Evolutionary conservation across 1,140 invertebrate genomes (phyloP), one percentile per base, ranked within the genome.

Genomic region (Drusus annulatus): DNA sequence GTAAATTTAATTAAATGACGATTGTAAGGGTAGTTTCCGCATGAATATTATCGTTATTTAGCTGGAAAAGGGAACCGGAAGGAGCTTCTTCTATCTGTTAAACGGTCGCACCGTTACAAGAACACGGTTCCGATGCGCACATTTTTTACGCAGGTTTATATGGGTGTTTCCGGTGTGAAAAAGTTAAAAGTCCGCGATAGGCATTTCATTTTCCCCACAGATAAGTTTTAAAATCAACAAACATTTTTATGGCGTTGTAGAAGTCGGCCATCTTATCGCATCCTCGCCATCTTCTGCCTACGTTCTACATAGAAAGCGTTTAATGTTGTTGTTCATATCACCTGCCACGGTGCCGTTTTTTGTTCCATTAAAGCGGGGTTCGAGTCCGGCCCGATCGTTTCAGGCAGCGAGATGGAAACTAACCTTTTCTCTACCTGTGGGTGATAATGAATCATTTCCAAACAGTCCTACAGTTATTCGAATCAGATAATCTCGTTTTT

Each of bases 201-300:
- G 28, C 54, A 69, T 62, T 51, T 63, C 36, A 21, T 76, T 31
- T 77, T 50, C 56, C 80, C 45, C 54, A 62, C 54, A 79, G 81
- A 80, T 81, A 81, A 81, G 62, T 81, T 81, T 63, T 75, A 79
- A 79, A 80, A 82, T 82, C 78, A 78, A 82, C 80, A 81, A 69
- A 81, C 81, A 82, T 83, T 80, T 83, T 83, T 83, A 83, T 69
- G 75, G 76, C 75, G 73, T 78, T 80, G 76, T 68, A 58, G 79
- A 80, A 83, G 81, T 83, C 36, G 36, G 36, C 10, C 36, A 45
- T 45, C 80, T 82, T 83, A 83, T 83, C 81, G 50, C 31, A 7
- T 15, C 63, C 28, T 75, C 79, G 54, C 54, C 68, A 79, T 79
- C 78, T 79, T 69, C 56, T 31, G 6, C 69, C 31, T 50, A 50